These are phyloP conservation scores for Meloe dianella DNA, from an alignment of 2,888 invertebrate species.

Conservation along the genomic window DNA sequence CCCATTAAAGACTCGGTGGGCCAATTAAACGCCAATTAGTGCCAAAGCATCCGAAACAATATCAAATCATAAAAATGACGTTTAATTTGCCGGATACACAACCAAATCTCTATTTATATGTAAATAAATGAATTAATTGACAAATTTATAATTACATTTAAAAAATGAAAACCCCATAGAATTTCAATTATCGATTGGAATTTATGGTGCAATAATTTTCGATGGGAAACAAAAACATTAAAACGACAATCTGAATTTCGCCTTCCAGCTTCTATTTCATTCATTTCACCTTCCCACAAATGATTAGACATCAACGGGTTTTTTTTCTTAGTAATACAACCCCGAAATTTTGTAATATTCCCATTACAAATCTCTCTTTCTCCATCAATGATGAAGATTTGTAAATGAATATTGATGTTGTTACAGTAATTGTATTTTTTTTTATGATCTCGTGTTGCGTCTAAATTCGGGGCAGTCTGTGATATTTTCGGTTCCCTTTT, in stretches of 20 bases:
- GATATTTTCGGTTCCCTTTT: slow-evolving; percentile 57
- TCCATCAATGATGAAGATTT: neutral
- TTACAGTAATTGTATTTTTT: too few species aligned
- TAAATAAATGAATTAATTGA: neutral
- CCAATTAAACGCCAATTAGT: neutral
- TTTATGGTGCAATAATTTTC: slow-evolving; percentile 29
- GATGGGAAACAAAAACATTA: slow-evolving; percentile 40
- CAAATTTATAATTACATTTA: neutral
- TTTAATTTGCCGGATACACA: neutral
- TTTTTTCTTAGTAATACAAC: neutral
- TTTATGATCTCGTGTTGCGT: slow-evolving; percentile 32
- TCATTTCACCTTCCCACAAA: too few species aligned
- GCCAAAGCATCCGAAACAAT: neutral
- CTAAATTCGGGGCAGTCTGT: slow-evolving; percentile 54
- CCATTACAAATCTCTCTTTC: neutral
- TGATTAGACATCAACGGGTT: neutral
- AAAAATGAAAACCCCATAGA: neutral
- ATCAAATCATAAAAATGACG: neutral
- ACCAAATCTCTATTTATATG: neutral
- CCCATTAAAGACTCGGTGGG: neutral
- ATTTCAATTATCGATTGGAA: slow-evolving; percentile 24
- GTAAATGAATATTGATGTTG: neutral
- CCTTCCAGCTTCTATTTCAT: slow-evolving; percentile 32
- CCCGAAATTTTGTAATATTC: slow-evolving; percentile 1
- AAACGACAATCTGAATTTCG: slow-evolving; percentile 44